A percentile compares a stretch with the other conserved stretches of the same genome.
These are phyloP conservation scores for Phainopepla nitens DNA, from an alignment of 2,113 vertebrate genomes.

Conservation along the genomic window DNA sequence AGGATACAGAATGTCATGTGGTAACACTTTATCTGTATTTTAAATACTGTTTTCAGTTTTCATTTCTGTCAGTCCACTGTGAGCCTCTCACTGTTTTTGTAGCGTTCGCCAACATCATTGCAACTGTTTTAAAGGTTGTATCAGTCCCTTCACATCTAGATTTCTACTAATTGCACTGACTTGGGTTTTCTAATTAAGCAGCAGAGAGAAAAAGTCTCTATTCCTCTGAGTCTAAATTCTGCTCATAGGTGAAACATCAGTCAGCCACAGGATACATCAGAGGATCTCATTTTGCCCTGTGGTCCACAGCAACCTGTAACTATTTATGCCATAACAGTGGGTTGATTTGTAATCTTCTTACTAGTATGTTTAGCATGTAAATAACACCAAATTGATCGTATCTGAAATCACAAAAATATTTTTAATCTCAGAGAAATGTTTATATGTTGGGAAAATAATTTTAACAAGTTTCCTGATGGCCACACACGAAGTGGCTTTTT, in stretches of 20 bases:
- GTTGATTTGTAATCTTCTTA: neutral
- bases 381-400: neutral
- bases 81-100: neutral
- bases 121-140: neutral
- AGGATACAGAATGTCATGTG: neutral
- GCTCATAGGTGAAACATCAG: neutral
- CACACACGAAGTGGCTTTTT: neutral
- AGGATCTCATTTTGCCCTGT: neutral
- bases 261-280: neutral
- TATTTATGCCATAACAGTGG: neutral
- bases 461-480: neutral
- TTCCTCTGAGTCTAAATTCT: neutral
- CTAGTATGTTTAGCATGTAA: neutral
- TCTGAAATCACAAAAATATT: neutral
- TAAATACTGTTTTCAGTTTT: neutral
- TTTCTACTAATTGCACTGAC: neutral
- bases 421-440: neutral
- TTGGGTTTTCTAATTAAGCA: neutral
- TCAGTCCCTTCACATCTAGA: neutral
- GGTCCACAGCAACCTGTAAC: neutral
- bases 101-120: neutral
- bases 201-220: neutral
- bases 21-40: neutral
- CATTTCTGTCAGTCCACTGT: neutral
- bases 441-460: neutral